Conservation (phyloP, 2,113 vertebrate genomes). For the Ursus arctos region DNA sequence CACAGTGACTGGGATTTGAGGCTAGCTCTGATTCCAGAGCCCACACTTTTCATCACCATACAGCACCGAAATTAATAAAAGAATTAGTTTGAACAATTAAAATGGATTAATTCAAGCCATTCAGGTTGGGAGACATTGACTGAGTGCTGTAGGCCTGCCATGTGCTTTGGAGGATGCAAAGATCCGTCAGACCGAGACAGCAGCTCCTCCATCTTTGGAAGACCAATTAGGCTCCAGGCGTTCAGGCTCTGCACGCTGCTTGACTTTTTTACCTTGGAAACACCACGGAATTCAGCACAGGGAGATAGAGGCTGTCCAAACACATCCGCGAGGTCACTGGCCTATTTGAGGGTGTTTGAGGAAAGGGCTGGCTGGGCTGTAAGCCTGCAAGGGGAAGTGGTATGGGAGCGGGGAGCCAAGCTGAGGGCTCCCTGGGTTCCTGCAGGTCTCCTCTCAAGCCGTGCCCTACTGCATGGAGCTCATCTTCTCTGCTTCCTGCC, state of each 20-base stretch:
- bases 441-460: not conserved
- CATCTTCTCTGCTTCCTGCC: not conserved
- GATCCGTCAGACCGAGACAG: accelerated
- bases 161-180: not conserved
- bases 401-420: accelerated
- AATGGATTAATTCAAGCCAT: not conserved
- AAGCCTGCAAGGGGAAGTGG: not conserved
- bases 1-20: not conserved
- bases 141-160: not conserved
- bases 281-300: not conserved
- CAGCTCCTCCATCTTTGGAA: not conserved
- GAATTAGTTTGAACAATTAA: not conserved
- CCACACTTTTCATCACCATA: not conserved
- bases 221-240: no score
- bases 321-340: not conserved
- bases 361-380: not conserved
- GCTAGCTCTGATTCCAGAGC: not conserved
- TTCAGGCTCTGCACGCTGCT: not conserved
- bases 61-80: not conserved
- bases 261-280: not conserved
- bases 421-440: not conserved
- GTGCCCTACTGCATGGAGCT: accelerated
- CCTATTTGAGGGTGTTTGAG: not conserved
- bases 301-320: not conserved
- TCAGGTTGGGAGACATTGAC: not conserved